Evolutionary conservation across 2,113 vertebrate species (phyloP), one percentile per base, ranked within the genome.

Genomic region (Turnix velox): DNA sequence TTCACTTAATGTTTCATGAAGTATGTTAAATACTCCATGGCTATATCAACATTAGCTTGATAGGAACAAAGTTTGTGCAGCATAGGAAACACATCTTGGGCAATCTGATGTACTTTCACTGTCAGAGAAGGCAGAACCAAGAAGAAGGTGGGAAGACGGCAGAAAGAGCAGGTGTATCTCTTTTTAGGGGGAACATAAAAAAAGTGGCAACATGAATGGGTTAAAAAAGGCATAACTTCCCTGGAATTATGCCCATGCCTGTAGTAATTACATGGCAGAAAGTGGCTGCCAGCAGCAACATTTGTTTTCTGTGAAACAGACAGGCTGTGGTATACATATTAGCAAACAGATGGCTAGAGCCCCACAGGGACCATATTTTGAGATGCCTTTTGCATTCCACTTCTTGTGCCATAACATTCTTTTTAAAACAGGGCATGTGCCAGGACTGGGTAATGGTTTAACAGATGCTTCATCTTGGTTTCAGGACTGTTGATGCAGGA

Each of bases 261-360:
- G 0, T 66, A 89, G 78, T 72, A 84, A 82, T 95, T 94, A 82
- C 54, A 87, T 69, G 90, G 77, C 77, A 79, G 62, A 49, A 84
- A 0, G 0, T 91, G 87, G 62, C 40, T 91, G 84, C 87, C 84
- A 92, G 81, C 37, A 94, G 87, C 45, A 78, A 48, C 87, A 69
- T 85, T 94, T 92, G 52, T 79, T 89, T 91, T 76, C 78, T 68
- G 28, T 91, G 69, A 18, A 84, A 49, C 25, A 89, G 71, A 37
- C 58, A 95, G 84, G 31, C 84, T 92, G 40, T 82, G 62, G 81
- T 87, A 84, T 45, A n/a, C 14, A 48, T 76, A 96, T 84, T 82
- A 89, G 66, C 49, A 82, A 72, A 71, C 95, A 95, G 95, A 95
- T 94, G 92, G 92, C 62, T 82, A 65, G 18, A 92, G 40, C 37